Conservation (phyloP, 2,113 vertebrate genomes). For the Leucopternis melanops region DNA sequence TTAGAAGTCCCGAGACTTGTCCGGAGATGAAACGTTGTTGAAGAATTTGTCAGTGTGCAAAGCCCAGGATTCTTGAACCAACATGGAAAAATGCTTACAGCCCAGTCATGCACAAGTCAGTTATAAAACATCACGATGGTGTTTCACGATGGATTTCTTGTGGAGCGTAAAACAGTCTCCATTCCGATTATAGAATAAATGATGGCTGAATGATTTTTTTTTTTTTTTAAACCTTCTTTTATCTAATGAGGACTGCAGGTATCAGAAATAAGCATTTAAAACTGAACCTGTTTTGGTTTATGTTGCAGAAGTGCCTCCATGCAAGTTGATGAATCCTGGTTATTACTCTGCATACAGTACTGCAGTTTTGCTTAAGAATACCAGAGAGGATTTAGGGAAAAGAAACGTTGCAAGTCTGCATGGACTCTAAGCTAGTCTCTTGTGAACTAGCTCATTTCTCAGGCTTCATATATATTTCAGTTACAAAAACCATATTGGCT, state of each 20-base stretch:
- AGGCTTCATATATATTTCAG: background rate
- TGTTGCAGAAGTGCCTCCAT: accelerated
- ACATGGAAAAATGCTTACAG: background rate
- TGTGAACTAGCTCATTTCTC: background rate
- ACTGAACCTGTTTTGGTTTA: background rate
- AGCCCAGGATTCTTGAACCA: background rate
- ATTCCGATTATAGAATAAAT: background rate
- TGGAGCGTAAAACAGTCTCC: background rate
- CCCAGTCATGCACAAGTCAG: background rate
- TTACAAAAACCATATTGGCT: background rate
- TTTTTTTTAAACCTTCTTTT: background rate
- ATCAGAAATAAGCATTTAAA: background rate
- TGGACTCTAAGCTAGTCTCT: background rate
- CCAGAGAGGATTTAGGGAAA: background rate
- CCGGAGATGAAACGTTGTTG: background rate
- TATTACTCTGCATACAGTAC: background rate
- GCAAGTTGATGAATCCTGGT: background rate
- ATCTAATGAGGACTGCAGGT: background rate
- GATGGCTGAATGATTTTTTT: background rate
- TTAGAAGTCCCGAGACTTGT: background rate
- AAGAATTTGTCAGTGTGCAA: background rate
- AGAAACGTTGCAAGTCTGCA: background rate
- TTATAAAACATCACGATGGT: background rate
- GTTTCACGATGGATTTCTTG: background rate
- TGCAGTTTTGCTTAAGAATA: background rate